These are phyloP conservation scores for Esox lucius DNA, from an alignment of 2,797 vertebrate genomes.

Conservation along the genomic window DNA sequence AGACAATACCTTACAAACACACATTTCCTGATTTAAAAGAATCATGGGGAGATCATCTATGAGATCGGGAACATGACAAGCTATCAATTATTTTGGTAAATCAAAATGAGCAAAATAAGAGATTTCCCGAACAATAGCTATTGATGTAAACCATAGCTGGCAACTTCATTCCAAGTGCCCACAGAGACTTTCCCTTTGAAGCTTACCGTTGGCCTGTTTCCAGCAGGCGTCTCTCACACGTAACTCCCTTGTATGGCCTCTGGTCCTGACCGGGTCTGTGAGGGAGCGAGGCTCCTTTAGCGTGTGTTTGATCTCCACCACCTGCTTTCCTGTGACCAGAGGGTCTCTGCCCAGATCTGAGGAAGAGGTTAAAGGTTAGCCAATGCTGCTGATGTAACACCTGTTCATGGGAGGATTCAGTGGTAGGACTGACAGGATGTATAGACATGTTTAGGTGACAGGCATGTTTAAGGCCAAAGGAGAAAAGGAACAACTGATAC, in stretches of 20 bases:
- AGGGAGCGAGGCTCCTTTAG: conserved; percentile 84
- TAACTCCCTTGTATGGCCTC: conserved; percentile 67
- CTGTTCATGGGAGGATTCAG: neutral
- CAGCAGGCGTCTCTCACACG: conserved; percentile 67
- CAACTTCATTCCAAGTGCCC: neutral
- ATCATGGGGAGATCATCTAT: neutral
- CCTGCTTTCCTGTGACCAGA: conserved; percentile 83
- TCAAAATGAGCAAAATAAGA: no score
- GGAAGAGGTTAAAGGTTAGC: conserved; percentile 13
- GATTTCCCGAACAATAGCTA: no score
- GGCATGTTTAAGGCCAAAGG: neutral
- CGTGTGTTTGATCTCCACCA: conserved; percentile 87
- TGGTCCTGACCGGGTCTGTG: conserved; percentile 74
- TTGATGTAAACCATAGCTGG: neutral
- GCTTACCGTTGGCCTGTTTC: conserved; percentile 74
- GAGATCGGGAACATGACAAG: neutral
- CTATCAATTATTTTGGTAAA: no score
- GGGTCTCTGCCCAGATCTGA: conserved; percentile 83
- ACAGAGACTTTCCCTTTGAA: no score
- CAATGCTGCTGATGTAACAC: neutral
- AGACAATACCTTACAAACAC: neutral
- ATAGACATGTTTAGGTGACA: neutral
- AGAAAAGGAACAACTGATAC: neutral
- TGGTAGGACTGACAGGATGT: neutral
- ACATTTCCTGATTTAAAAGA: neutral